Evolutionary conservation across 2,888 invertebrate species (phyloP).

Genomic region (Dascillus cervinus): DNA sequence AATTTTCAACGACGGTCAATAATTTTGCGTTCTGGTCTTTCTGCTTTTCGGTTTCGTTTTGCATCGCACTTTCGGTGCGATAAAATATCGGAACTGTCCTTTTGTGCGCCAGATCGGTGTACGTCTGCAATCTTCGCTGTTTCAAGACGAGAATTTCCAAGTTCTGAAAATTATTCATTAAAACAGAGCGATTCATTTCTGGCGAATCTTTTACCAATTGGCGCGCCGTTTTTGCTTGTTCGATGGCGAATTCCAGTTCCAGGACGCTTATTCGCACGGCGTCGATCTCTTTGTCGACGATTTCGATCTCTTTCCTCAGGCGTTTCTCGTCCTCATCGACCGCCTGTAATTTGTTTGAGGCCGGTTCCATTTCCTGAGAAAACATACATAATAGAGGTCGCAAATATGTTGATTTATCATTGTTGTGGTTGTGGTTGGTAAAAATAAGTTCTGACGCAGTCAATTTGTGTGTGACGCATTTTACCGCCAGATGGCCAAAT

Average conservation of each 20-base stretch:
- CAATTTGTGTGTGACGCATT: no score
- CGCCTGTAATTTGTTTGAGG: slow-evolving; percentile 6
- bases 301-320: slow-evolving; percentile 4
- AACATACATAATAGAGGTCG: no score
- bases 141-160: slow-evolving; percentile 56
- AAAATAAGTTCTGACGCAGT: no score
- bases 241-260: slow-evolving; percentile 5
- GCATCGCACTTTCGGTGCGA: slow-evolving; percentile 42
- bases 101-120: slow-evolving; percentile 45
- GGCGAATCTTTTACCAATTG: slow-evolving; percentile 20
- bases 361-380: slow-evolving; percentile 9
- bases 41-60: slow-evolving; percentile 52
- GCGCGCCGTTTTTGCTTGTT: slow-evolving; percentile 7
- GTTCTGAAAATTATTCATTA: slow-evolving; percentile 40
- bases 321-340: slow-evolving; percentile 6
- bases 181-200: slow-evolving; percentile 30
- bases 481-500: no score
- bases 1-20: slow-evolving; percentile 48
- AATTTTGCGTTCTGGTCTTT: slow-evolving; percentile 52
- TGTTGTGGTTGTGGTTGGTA: not conserved
- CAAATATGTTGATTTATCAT: no score
- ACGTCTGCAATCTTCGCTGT: slow-evolving; percentile 60
- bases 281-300: slow-evolving; percentile 6
- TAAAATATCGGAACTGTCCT: slow-evolving; percentile 29
- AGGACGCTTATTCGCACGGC: slow-evolving; percentile 10